Base-by-base conservation (phyloP, 2,888 invertebrate genomes). In the Torymus texanus region DNA sequence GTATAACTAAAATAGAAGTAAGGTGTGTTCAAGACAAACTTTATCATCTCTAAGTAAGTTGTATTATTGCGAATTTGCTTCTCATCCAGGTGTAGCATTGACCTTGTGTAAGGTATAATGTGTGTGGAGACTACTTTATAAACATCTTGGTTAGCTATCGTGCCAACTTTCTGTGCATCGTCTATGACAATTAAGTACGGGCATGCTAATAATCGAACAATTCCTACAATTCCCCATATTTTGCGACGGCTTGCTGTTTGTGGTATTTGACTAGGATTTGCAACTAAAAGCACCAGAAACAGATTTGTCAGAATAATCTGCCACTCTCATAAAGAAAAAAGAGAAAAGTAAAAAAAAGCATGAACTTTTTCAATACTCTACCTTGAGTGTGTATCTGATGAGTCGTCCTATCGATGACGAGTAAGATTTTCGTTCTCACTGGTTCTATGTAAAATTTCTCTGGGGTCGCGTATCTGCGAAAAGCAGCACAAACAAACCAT, bases 1-100 rank as follows among this genome's bases (percentile, higher is more conserved):
- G 96, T 95, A 86, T 97, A 96, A 16, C 98, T 98, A 91, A 97
- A 99, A 91, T 98, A 99, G 85, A 96, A 96, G 85, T 94, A 94
- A 0, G 97, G 97, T 1, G 96, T 95, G 58, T 94, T 93, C 74
- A 99, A 91, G 0, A 97, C 95, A 79, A 93, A 92, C 79, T 95
- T 95, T 13, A 99, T 88, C 97, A 99, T 96, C 8, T 93, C 93
- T 86, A 97, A 91, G 88, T 98, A 99, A 5, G 92, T 92, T 81
- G 93, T 93, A 91, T 99, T 98, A 89, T 96, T 95, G 83, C 95
- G 93, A 83, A 94, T 94, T 92, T 97, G 97, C 89, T 95, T 94
- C 83, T 94, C 95, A 61, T 94, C 96, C 73, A 98, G 92, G 91
- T 98, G 97, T 73, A 96, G 92, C 56, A 94, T 93, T 21, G 97